Evolutionary conservation across 2,113 vertebrate species (phyloP).

Genomic region (Xiphophorus hellerii): DNA sequence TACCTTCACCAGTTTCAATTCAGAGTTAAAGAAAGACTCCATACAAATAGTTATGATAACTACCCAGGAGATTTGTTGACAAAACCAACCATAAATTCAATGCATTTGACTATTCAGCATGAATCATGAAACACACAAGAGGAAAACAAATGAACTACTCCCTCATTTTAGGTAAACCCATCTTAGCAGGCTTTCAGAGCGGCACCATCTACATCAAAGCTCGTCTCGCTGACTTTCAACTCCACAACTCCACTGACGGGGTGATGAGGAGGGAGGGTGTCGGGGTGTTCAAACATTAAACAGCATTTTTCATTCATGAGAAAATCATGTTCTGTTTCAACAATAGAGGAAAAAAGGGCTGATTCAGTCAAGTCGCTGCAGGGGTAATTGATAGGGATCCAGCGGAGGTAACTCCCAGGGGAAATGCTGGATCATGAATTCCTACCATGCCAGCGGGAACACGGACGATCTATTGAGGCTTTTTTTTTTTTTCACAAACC

Average conservation of each 20-base stretch:
- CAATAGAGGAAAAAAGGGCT: slow-evolving; percentile 71
- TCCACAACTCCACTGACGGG: slow-evolving; percentile 51
- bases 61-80: slow-evolving; percentile 1
- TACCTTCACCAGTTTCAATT: slow-evolving; percentile 27
- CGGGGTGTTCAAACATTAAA: slow-evolving; percentile 75
- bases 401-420: slow-evolving; percentile 69
- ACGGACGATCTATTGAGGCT: slow-evolving; percentile 55
- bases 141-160: slow-evolving; percentile 47
- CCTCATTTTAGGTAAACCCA: slow-evolving; percentile 45
- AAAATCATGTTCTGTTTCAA: slow-evolving; percentile 75
- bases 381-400: slow-evolving; percentile 81
- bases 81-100: slow-evolving; percentile 17
- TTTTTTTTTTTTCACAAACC: slow-evolving; percentile 26
- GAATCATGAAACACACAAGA: slow-evolving; percentile 35
- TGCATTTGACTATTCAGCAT: slow-evolving; percentile 10
- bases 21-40: background rate
- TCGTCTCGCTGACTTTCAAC: slow-evolving; percentile 54
- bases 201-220: slow-evolving; percentile 66
- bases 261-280: background rate
- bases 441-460: slow-evolving; percentile 61
- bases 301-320: slow-evolving; percentile 81
- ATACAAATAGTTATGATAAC: slow-evolving; percentile 14
- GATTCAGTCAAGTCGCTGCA: slow-evolving; percentile 74
- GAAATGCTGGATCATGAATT: slow-evolving; percentile 75
- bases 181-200: slow-evolving; percentile 40